A percentile compares a stretch with the other conserved stretches of the same genome.
phyloP scores from a whole-genome alignment of 1,140 invertebrate genomes.

The Calycopis cecrops region DNA sequence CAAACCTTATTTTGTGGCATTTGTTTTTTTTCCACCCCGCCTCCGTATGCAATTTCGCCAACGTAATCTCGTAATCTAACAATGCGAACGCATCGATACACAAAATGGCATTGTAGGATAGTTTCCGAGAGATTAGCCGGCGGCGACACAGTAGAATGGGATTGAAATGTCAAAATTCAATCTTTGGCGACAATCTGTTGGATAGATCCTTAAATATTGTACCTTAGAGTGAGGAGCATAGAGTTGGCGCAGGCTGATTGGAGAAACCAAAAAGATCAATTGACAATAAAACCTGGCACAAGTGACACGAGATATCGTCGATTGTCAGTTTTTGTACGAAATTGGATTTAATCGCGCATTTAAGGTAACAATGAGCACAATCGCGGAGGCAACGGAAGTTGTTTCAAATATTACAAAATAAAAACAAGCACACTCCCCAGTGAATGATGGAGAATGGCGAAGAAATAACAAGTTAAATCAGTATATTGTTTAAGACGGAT shows the following conservation, averaged over 20 bases:
- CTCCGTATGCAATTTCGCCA: neutral
- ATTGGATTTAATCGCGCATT: constrained; percentile 34
- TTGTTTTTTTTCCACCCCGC: neutral
- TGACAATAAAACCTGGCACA: constrained; percentile 13
- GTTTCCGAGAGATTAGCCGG: constrained; percentile 63
- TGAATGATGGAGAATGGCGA: too few relatives aligned
- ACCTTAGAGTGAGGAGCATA: constrained; percentile 17
- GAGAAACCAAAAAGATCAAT: neutral
- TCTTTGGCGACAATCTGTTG: constrained; percentile 52
- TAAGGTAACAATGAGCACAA: neutral
- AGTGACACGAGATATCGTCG: constrained; percentile 58
- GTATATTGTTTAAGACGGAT: too few relatives aligned
- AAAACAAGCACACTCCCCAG: neutral
- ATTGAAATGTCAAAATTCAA: constrained; percentile 73
- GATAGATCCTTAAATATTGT: constrained; percentile 11
- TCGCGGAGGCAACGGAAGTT: neutral
- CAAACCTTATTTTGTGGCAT: constrained; percentile 1
- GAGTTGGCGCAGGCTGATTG: neutral
- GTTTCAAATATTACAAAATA: neutral
- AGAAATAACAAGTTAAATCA: too few relatives aligned
- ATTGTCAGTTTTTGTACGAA: constrained; percentile 15
- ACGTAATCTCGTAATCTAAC: constrained; percentile 4
- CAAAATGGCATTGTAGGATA: constrained; percentile 37
- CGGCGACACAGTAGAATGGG: constrained; percentile 54
- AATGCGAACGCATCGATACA: constrained; percentile 4